Evolutionary conservation across 2,113 vertebrate genomes (phyloP), one percentile per base, ranked within the genome.

Genomic region (Sceloporus tristichus): DNA sequence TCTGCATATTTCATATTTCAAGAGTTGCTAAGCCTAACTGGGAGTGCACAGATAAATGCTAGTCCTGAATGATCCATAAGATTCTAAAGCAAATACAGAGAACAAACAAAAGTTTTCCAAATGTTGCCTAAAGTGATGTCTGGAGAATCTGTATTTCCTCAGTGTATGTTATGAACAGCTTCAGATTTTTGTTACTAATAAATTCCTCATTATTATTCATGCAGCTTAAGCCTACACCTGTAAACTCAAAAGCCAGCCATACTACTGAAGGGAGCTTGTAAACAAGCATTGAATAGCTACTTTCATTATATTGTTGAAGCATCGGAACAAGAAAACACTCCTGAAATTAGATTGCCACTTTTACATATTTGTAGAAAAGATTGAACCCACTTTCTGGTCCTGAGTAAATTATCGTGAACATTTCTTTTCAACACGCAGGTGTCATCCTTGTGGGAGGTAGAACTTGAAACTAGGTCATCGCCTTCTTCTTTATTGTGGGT

Each of bases 391-490:
- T 54, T 38, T 71, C 77, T 56, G 34, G 54, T 65, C 27, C 9
- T 83, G 13, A 34, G 48, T 16, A 25, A 56, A 65, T 85, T 68
- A 38, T 38, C 40, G 78, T 23, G 68, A 59, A 62, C 25, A 34
- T 80, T 87, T 73, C 53, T 73, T 81, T 81, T 40, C 56, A 48
- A n/a, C 9, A 48, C 65, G 19, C 79, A 75, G 11, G 70, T 40
- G 54, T 27, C 59, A 54, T 54, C 27, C 11, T 87, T 27, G 21
- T 27, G 71, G 54, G 38, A 79, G 4, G 40, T 23, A 62, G 13
- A 34, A 66, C 77, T 85, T 79, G 62, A 85, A 89, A 80, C n/a
- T 59, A 65, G 88, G 38, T 9, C 68, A 85, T 40, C 68, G 74
- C 78, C 70, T 29, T 23, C 29, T 54, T 89, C 25, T 66, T 80